Evolutionary conservation across 2,113 vertebrate genomes (phyloP).

Genomic region (Archilochus colubris): DNA sequence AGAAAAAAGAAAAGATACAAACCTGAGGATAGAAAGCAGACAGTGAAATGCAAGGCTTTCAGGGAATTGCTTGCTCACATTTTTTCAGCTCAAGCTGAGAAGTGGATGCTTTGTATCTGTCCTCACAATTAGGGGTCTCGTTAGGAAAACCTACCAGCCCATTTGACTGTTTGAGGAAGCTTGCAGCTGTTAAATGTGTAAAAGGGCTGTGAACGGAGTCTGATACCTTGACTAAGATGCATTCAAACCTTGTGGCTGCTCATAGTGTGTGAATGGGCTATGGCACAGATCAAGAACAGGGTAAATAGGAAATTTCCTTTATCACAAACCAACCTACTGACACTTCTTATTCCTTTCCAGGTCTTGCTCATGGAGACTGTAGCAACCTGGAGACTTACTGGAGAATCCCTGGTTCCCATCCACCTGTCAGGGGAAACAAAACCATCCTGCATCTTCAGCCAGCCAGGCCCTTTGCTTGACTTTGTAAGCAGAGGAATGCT

Average conservation of each 20-base stretch:
- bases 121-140: background rate
- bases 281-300: background rate
- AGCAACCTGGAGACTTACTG: background rate
- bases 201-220: background rate
- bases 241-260: background rate
- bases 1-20: background rate
- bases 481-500: background rate
- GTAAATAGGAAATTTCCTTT: background rate
- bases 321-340: background rate
- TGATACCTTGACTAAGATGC: background rate
- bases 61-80: background rate
- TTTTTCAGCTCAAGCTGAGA: background rate
- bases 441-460: background rate
- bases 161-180: background rate
- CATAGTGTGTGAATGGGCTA: background rate
- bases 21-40: background rate
- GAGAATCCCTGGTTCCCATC: background rate
- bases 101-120: background rate
- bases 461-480: background rate
- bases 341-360: background rate
- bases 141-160: background rate
- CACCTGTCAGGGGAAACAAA: background rate
- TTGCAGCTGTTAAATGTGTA: background rate
- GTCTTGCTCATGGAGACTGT: background rate
- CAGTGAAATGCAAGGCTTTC: background rate